A percentile compares a stretch with the other conserved stretches of the same genome.
Conservation (phyloP, 2,888 invertebrate species). For the Latheticus oryzae region DNA sequence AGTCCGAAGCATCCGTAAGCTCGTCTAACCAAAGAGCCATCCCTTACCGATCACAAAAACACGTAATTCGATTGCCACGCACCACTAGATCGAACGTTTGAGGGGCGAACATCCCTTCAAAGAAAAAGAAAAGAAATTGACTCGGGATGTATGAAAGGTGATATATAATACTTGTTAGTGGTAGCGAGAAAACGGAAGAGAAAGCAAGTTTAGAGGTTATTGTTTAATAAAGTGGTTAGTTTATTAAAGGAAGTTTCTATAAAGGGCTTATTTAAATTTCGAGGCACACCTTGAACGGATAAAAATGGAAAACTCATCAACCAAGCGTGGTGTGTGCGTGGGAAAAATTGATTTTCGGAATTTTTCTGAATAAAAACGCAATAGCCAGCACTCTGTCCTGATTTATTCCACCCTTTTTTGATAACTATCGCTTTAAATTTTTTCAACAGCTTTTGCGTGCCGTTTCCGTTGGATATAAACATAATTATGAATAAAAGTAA, state of each 20-base stretch:
- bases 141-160: conserved; percentile 45
- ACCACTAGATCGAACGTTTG: conserved; percentile 46
- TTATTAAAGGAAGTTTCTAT: conserved; percentile 21
- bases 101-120: conserved; percentile 24
- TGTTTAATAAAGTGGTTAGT: conserved; percentile 29
- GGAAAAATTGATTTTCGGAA: too few species aligned
- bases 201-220: conserved; percentile 31
- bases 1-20: conserved; percentile 48
- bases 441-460: too few species aligned
- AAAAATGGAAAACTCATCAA: conserved; percentile 32
- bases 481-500: too few species aligned
- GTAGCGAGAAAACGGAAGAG: conserved; percentile 36
- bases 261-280: conserved; percentile 13
- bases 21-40: conserved; percentile 48
- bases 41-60: conserved; percentile 53
- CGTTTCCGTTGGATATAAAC: too few species aligned
- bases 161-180: conserved; percentile 47
- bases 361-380: too few species aligned
- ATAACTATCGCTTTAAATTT: too few species aligned
- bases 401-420: too few species aligned
- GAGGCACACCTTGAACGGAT: conserved; percentile 22
- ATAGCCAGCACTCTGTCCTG: background rate
- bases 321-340: too few species aligned
- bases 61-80: conserved; percentile 54
- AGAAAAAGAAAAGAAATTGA: conserved; percentile 45